phyloP scores from a whole-genome alignment of 2,797 vertebrate species.

The Melanotaenia trifasciata region DNA sequence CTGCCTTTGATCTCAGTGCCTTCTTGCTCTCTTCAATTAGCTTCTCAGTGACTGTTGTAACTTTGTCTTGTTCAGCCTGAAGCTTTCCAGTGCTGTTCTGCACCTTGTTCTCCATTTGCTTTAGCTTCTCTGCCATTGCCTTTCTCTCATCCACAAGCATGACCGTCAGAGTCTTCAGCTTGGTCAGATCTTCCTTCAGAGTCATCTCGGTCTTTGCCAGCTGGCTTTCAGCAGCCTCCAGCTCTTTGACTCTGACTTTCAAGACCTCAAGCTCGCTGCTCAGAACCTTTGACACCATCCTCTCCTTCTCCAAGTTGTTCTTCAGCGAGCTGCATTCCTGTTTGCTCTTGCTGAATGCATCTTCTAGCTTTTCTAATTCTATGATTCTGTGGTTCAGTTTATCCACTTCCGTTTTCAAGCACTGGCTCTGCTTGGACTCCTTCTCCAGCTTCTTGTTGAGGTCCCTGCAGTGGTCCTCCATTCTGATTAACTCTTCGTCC shows the following conservation, averaged over 20 bases:
- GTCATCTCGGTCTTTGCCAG: constrained; percentile 91
- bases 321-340: constrained; percentile 93
- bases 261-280: constrained; percentile 90
- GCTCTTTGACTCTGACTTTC: constrained; percentile 89
- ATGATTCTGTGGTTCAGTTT: constrained; percentile 94
- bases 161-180: constrained; percentile 95
- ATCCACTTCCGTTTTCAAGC: constrained; percentile 91
- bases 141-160: constrained; percentile 96
- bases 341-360: constrained; percentile 94
- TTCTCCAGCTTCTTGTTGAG: constrained; percentile 94
- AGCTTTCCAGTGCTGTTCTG: constrained; percentile 90
- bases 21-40: constrained; percentile 96
- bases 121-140: constrained; percentile 92
- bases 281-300: constrained; percentile 89
- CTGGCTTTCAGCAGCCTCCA: constrained; percentile 89
- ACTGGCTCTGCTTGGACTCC: constrained; percentile 88
- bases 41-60: constrained; percentile 92
- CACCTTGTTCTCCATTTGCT: constrained; percentile 94
- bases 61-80: constrained; percentile 93
- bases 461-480: constrained; percentile 95
- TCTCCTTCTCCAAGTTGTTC: constrained; percentile 93
- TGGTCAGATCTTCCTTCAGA: constrained; percentile 95
- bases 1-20: constrained; percentile 91
- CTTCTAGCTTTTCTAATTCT: constrained; percentile 95
- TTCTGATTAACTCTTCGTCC: constrained; percentile 93